Percentiles rank a stretch among this genome's conserved stretches.
Evolutionary conservation across 30 jellyfish, hydroid and myxozoan genomes (phyloP).

Genomic region (Turritopsis rubra): DNA sequence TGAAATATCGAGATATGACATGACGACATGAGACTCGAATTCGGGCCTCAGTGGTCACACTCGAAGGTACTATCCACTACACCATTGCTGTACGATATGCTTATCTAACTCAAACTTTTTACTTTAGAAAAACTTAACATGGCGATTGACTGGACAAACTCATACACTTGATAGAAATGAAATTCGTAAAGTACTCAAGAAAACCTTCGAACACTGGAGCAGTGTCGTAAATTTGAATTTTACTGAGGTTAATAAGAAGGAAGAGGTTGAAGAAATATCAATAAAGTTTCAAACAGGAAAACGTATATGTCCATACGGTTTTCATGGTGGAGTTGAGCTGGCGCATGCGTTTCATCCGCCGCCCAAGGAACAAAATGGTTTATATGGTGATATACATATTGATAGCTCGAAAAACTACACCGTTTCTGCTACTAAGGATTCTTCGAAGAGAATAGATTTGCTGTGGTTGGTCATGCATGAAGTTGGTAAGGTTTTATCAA

Average conservation of each 20-base stretch:
- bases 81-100: too few relatives aligned
- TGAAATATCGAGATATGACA: too few relatives aligned
- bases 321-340: conserved; percentile 54
- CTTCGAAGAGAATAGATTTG: conserved; percentile 34
- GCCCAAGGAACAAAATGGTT: neutral
- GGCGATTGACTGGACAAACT: conserved; percentile 45
- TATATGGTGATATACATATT: conserved; percentile 69
- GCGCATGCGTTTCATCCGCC: conserved; percentile 83
- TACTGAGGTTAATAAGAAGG: conserved; percentile 21
- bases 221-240: conserved; percentile 40
- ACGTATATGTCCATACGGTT: conserved; percentile 50
- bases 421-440: neutral
- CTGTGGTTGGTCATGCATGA: conserved; percentile 77
- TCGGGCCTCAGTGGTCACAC: too few relatives aligned
- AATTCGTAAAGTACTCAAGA: conserved; percentile 30
- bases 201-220: conserved; percentile 51
- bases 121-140: conserved; percentile 42
- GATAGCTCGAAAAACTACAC: conserved; percentile 42
- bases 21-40: too few relatives aligned
- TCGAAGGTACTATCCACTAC: too few relatives aligned
- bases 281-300: conserved; percentile 30
- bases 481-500: conserved; percentile 16
- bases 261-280: neutral
- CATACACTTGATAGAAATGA: conserved; percentile 24
- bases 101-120: too few relatives aligned